Conservation (phyloP, 1,140 invertebrate species). For the Trachymyrmex cornetzi region DNA sequence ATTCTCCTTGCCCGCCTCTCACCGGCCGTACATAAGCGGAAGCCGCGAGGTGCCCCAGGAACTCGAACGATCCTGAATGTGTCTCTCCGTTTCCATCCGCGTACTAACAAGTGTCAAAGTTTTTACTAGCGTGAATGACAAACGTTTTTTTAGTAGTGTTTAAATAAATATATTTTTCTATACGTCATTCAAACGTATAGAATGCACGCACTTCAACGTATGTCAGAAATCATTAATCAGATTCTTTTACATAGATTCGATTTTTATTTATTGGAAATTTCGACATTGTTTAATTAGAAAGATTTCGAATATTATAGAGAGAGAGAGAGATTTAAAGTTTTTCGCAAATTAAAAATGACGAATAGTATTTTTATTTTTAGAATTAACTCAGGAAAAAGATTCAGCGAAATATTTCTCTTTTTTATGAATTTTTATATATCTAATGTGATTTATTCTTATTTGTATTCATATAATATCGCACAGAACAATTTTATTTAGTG, state of each 20-base stretch:
- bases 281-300: not conserved
- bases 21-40: not conserved
- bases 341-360: not conserved
- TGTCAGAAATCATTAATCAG: not conserved
- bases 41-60: not conserved
- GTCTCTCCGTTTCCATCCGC: not conserved
- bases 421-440: not conserved
- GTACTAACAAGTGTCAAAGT: not conserved
- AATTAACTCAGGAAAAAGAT: not conserved
- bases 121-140: not conserved
- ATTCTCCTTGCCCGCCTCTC: constrained; percentile 6
- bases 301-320: not conserved
- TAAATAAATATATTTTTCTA: too few relatives aligned
- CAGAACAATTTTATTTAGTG: not conserved
- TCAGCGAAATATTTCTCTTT: not conserved
- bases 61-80: not conserved
- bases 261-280: not conserved
- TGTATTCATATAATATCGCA: not conserved
- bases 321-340: constrained; percentile 4
- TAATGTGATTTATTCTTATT: not conserved
- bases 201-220: not conserved
- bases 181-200: not conserved
- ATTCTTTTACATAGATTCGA: not conserved
- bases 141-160: not conserved
- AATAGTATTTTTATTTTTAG: not conserved